Evolutionary conservation across 2,888 invertebrate species (phyloP), one percentile per base, ranked within the genome.

Genomic region (Caenorhabditis plicata): DNA sequence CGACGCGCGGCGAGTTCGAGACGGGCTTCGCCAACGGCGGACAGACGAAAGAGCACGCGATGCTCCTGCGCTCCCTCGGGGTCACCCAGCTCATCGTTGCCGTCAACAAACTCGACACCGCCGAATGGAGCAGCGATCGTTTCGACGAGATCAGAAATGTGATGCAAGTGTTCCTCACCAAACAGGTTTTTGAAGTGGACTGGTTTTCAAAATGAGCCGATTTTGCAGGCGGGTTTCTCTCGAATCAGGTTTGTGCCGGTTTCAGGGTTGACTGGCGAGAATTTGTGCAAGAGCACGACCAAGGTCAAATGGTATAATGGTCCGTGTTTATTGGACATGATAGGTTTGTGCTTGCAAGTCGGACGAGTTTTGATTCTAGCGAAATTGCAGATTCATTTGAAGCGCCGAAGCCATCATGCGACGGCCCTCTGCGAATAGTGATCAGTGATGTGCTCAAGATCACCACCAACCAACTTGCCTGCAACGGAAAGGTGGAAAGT

Each of bases 21-120:
- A 92, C 95, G 35, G 98, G 98, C 1, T 98, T 98, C 83, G 95
- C 96, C 78, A 88, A 89, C 72, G 96, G 96, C 11, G 98, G 98
- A 1, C 98, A 98, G 83, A 98, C 96, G 0, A 85, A 95, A 62
- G 96, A 98, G 82, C 96, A 98, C 85, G 92, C 96, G 2, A 84
- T 96, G 43, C 85, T 98, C n/a, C 89, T 94, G 2, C 86, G 94
- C 75, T 87, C 88, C 19, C 81, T 88, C 60, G 96, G 98, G 29
- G 91, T 99, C 0, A 88, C 88, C 57, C 95, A 96, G 82, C 82
- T 99, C 33, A 90, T 91, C 15, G 93, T 98, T 1, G 93, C 91
- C 27, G 88, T 99, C 17, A 99, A 99, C 81, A 99, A 99, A 84
- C 85, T 99, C 81, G 98, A 99, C 81, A 96, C 93, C 0, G 90